Percentiles rank a stretch among this genome's conserved stretches.
phyloP scores from a whole-genome alignment of 2,797 vertebrate genomes.

The Scolopax rusticola region DNA sequence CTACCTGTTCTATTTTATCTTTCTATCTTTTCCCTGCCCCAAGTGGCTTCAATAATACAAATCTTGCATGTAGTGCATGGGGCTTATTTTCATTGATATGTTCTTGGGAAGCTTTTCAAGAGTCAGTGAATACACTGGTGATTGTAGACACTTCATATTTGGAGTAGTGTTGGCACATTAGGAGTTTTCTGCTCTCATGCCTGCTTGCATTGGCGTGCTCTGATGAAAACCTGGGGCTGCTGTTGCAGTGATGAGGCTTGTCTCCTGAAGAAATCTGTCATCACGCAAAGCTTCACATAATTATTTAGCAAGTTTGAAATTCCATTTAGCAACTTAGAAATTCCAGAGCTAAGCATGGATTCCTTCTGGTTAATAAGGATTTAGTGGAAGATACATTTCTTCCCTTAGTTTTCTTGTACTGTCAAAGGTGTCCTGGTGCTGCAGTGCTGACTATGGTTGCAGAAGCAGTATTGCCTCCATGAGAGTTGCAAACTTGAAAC shows the following conservation, averaged over 20 bases:
- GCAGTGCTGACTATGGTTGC: not conserved
- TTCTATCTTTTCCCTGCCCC: not conserved
- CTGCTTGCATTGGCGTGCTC: not conserved
- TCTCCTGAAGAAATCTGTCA: not conserved
- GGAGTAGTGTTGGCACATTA: not conserved
- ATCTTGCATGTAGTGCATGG: accelerated
- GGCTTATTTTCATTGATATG: not conserved
- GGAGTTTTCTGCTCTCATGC: accelerated
- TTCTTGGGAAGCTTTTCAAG: not conserved
- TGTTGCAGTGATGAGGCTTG: not conserved
- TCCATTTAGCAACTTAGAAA: not conserved
- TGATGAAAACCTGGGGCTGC: not conserved
- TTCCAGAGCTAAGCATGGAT: not conserved
- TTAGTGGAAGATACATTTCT: not conserved
- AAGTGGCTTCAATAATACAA: not conserved
- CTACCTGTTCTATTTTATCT: not conserved
- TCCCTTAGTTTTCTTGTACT: not conserved
- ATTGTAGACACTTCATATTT: not conserved
- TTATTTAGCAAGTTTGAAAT: not conserved
- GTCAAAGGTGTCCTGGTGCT: not conserved
- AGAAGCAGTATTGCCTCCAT: not conserved
- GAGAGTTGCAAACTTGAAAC: not conserved
- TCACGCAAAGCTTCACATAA: not conserved
- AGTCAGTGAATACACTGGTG: not conserved
- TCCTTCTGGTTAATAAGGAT: not conserved